Evolutionary conservation across 2,888 invertebrate genomes (phyloP).

Genomic region (Diadegma fenestrale): DNA sequence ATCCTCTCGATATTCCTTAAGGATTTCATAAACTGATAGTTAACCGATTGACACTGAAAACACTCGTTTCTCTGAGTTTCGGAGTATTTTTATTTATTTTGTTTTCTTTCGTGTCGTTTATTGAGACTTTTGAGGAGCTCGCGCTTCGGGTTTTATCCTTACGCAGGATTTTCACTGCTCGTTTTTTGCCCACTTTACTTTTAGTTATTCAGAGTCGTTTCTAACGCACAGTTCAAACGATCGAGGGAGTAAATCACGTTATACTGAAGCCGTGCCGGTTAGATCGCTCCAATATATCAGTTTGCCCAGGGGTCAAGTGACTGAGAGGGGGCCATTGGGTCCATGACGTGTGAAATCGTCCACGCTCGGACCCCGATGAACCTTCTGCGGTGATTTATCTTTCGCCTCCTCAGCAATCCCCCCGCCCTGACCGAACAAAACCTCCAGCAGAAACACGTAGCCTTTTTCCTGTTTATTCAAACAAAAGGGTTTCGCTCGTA

Average conservation of each 20-base stretch:
- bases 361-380: conserved; percentile 65
- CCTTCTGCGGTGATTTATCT: conserved; percentile 54
- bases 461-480: neutral
- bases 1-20: conserved; percentile 62
- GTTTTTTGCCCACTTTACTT: conserved; percentile 1
- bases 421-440: conserved; percentile 50
- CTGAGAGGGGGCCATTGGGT: conserved; percentile 20
- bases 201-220: neutral
- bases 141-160: neutral
- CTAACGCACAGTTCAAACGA: conserved; percentile 20
- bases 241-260: conserved; percentile 50
- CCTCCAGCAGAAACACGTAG: conserved; percentile 12
- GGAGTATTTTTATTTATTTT: conserved; percentile 1
- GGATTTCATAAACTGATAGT: conserved; percentile 74
- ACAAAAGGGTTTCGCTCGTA: neutral
- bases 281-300: conserved; percentile 71
- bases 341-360: conserved; percentile 52
- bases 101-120: neutral
- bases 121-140: neutral
- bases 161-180: neutral
- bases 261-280: conserved; percentile 57
- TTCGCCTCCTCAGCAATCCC: conserved; percentile 47
- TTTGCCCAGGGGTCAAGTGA: conserved; percentile 55
- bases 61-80: neutral
- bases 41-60: conserved; percentile 17